Percentiles rank a stretch among this genome's conserved stretches.
phyloP scores from a whole-genome alignment of 2,888 invertebrate species.

The Thera obeliscata region DNA sequence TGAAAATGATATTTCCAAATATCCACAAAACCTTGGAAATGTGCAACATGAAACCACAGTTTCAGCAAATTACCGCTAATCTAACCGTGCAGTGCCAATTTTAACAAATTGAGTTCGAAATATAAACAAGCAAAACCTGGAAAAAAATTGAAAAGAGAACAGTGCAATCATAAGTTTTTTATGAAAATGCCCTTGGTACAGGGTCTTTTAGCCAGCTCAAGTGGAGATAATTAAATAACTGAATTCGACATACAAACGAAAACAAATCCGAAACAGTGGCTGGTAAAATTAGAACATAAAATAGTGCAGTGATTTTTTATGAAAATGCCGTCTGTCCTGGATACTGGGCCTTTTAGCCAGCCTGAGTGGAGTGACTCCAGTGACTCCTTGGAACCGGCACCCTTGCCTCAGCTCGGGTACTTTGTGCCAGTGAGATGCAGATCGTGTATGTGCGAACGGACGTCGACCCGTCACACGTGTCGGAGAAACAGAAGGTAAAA shows the following conservation, averaged over 20 bases:
- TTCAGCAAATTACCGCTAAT: slow-evolving; percentile 9
- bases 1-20: slow-evolving; percentile 33
- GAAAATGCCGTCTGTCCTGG: slow-evolving; percentile 73
- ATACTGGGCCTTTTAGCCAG: slow-evolving; percentile 72
- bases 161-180: slow-evolving; percentile 11
- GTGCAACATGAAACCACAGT: slow-evolving; percentile 10
- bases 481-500: slow-evolving; percentile 78
- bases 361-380: slow-evolving; percentile 80
- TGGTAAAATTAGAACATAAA: slow-evolving; percentile 5
- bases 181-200: slow-evolving; percentile 66
- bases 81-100: slow-evolving; percentile 2
- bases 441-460: slow-evolving; percentile 58
- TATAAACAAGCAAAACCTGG: slow-evolving; percentile 4
- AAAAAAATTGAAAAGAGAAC: slow-evolving; percentile 14
- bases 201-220: slow-evolving; percentile 77
- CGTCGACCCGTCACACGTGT: slow-evolving; percentile 72
- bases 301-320: slow-evolving; percentile 12
- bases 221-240: slow-evolving; percentile 56
- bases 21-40: slow-evolving; percentile 27
- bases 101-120: slow-evolving; percentile 11
- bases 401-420: slow-evolving; percentile 84
- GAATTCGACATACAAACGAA: too few relatives aligned
- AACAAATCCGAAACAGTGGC: too few relatives aligned
- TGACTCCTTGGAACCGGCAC: slow-evolving; percentile 70
- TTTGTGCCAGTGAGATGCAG: slow-evolving; percentile 84